Base-by-base conservation (phyloP, 2,888 invertebrate genomes). In the Parelbella ahira region DNA sequence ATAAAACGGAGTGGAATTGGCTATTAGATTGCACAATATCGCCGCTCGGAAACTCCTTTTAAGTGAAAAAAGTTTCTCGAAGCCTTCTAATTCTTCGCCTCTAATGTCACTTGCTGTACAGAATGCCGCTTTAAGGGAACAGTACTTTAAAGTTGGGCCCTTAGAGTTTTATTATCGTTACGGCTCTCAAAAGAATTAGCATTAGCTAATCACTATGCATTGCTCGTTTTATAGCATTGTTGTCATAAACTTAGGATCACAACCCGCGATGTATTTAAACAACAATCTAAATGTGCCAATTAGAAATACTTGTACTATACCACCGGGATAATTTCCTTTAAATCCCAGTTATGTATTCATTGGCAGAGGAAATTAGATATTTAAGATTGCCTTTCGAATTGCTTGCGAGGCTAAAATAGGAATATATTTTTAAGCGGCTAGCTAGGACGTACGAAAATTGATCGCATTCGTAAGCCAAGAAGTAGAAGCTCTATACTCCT, bases 271-370 rank as follows among this genome's bases (percentile, higher is more conserved):
- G 32, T 20, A 19, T 9, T 1, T 9, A 10, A 32, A 8, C 5
- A 1, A 19, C 2, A 5, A 24, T 15, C n/a, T n/a, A n/a, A n/a
- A n/a, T n/a, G n/a, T n/a, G n/a, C n/a, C n/a, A n/a, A n/a, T n/a
- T n/a, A n/a, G n/a, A n/a, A n/a, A n/a, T n/a, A n/a, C n/a, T n/a
- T n/a, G n/a, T n/a, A n/a, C n/a, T n/a, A n/a, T n/a, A 18, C 25
- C 8, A 23, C 7, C n/a, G 9, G 3, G 44, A 42, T 42, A 39
- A 49, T 50, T 49, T 47, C 47, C 12, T 36, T 37, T 51, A 48
- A 48, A 48, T 47, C 41, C 48, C 42, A 41, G 50, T 47, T 45
- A 45, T 48, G 47, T 48, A 38, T 45, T 45, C 48, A 28, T 13
- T 33, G 32, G 36, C 11, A 11, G 15, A 18, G 33, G 21, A 38